Base-by-base conservation (phyloP, 2,797 vertebrate genomes). In the Ataeniobius toweri region DNA sequence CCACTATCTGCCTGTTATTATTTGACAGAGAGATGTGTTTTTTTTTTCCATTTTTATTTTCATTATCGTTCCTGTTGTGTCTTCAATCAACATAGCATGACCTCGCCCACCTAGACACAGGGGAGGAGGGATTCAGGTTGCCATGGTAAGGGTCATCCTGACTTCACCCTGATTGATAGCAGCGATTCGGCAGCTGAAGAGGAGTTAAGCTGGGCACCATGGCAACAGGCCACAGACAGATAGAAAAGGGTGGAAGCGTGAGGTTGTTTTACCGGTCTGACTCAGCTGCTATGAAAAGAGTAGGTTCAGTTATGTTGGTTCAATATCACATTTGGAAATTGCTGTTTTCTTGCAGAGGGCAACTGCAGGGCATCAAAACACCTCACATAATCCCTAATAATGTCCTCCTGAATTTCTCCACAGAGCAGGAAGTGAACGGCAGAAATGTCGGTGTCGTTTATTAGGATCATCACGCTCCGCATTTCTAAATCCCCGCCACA, bases 61-160 rank as follows among this genome's bases (percentile, higher is more conserved):
- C 48, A 3, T 76, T 80, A 71, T 74, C 20, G 39, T 73, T 75
- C 63, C 75, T 82, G 78, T 50, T 87, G 55, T 26, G 80, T 86
- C 86, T 89, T 90, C 79, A 80, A 87, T 88, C 87, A 89, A 86
- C 86, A 84, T 86, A 85, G 84, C 77, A 82, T 83, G 87, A 90
- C 88, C 86, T 93, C 90, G 83, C 89, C 91, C 89, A 91, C 87
- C 91, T 86, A 93, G 87, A 88, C 85, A 79, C 83, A 81, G 84
- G 90, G 88, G 91, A 89, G 91, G 93, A 87, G 83, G 88, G 90
- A 93, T 91, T 69, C 88, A 88, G 91, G 94, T 95, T 95, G 93
- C 93, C 83, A 95, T 95, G 93, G 95, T 94, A 94, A 95, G 94
- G 93, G 94, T 95, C 94, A 94, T 94, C 87, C 89, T 91, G 89